Conservation (phyloP, 2,888 invertebrate species). For the Pristionchus maxplancki region DNA sequence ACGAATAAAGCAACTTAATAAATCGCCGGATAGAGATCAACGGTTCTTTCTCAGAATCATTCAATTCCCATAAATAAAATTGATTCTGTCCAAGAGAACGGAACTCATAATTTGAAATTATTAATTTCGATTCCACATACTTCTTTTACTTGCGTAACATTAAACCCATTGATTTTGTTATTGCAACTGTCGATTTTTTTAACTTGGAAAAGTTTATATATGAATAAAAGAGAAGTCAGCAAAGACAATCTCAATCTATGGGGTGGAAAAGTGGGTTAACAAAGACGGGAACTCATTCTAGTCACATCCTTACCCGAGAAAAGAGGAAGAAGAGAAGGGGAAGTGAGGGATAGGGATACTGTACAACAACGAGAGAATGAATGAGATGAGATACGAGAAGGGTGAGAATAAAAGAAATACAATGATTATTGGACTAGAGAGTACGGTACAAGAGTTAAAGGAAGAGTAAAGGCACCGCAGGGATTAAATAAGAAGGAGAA, state of each 20-base stretch:
- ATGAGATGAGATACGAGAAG: slow-evolving; percentile 35
- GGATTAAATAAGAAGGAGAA: background rate
- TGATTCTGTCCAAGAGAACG: no score
- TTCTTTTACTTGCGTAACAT: no score
- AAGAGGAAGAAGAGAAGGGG: slow-evolving; percentile 36
- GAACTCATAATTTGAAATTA: no score
- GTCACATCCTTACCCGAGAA: slow-evolving; percentile 48
- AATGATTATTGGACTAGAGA: slow-evolving; percentile 13
- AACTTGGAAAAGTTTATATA: slow-evolving; percentile 39
- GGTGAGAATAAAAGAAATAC: slow-evolving; percentile 22
- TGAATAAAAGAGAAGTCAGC: slow-evolving; percentile 36
- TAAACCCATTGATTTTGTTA: background rate
- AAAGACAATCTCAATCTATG: slow-evolving; percentile 36
- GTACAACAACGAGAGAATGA: slow-evolving; percentile 41
- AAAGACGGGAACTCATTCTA: slow-evolving; percentile 37
- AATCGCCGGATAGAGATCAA: background rate
- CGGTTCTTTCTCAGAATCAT: background rate
- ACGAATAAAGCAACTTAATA: background rate
- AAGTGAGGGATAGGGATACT: slow-evolving; percentile 25
- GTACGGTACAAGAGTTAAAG: slow-evolving; percentile 32
- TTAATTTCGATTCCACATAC: no score
- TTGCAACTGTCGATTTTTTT: background rate
- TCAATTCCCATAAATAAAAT: no score
- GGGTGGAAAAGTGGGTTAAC: slow-evolving; percentile 28
- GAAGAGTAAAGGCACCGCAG: slow-evolving; percentile 33